Evolutionary conservation across 2,797 vertebrate species (phyloP), one percentile per base, ranked within the genome.

Genomic region (Poeciliopsis infans): DNA sequence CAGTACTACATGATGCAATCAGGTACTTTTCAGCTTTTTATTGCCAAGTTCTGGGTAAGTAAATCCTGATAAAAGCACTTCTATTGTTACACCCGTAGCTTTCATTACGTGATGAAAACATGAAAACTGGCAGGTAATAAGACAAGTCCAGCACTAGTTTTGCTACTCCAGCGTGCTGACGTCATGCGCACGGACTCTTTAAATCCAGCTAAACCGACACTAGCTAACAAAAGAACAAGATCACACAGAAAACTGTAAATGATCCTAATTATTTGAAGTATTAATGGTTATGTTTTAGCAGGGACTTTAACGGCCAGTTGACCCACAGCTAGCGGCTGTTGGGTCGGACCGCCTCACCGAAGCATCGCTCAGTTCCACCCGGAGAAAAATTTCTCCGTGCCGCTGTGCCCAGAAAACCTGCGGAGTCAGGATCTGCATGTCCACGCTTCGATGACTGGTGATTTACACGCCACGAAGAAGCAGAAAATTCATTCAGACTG

Each of bases 401-500:
- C 98, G 95, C 95, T 99, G 98, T n/a, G 98, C 98, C 98, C 98
- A 98, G 88, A 96, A 97, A 51, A 99, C 98, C 79, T 96, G 97
- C 57, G 98, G 98, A 39, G 97, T 98, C 81, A 99, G 95, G 82
- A 95, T 92, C 93, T 93, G 91, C 94, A 94, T 94, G 77, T 84
- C 57, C 18, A 20, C 41, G 5, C 59, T 4, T n/a, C 13, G 25
- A 0, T 36, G 12, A 43, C 15, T 28, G 18, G 20, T 0, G 3
- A n/a, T 59, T 51, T 33, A 76, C 80, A 85, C 72, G 51, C 43
- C 83, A 80, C 1, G 25, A 23, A 33, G 7, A 25, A 0, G n/a
- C 0, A 0, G 0, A 3, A 1, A 36, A 25, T n/a, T 5, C 16
- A 53, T 61, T 43, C 4, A 39, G 53, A 80, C 0, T 5, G 49